Percentiles rank a stretch among this genome's conserved stretches.
phyloP scores from a whole-genome alignment of 1,140 invertebrate species.

The Acyrthosiphon pisum region DNA sequence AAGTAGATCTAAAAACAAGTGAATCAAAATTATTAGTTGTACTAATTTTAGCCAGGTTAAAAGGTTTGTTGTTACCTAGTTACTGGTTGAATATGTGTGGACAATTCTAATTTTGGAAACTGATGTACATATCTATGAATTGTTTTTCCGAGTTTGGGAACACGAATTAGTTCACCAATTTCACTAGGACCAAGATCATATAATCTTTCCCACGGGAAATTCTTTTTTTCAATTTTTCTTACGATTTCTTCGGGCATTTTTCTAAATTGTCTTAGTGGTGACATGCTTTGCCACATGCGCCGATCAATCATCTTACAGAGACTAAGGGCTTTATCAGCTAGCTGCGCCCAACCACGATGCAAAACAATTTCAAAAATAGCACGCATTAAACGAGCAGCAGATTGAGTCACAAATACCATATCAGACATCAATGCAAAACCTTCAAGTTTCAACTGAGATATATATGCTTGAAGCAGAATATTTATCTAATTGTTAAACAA shows the following conservation, averaged over 20 bases:
- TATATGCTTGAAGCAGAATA: constrained; percentile 95
- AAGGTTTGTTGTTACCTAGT: constrained; percentile 67
- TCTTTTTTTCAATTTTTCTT: constrained; percentile 98
- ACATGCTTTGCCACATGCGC: constrained; percentile 99
- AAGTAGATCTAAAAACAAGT: constrained; percentile 73
- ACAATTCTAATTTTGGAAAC: constrained; percentile 93
- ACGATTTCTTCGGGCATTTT: constrained; percentile 98
- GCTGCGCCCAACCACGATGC: constrained; percentile 93
- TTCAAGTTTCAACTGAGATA: constrained; percentile 97
- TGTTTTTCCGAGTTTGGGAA: constrained; percentile 95
- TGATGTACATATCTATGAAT: constrained; percentile 98
- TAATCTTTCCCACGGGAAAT: constrained; percentile 88
- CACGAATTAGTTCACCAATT: constrained; percentile 94
- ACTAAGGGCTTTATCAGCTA: constrained; percentile 94
- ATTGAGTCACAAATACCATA: constrained; percentile 99
- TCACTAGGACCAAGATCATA: constrained; percentile 97
- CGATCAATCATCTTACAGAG: constrained; percentile 99
- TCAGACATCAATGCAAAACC: constrained; percentile 98
- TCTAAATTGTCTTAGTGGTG: constrained; percentile 94
- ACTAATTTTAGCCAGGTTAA: background rate
- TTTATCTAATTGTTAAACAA: constrained; percentile 69
- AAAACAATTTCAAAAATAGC: constrained; percentile 97
- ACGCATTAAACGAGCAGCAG: constrained; percentile 91
- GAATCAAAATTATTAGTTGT: background rate
- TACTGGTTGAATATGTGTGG: constrained; percentile 97